Base-by-base conservation (phyloP, 2,113 vertebrate species). In the Lanius collurio region DNA sequence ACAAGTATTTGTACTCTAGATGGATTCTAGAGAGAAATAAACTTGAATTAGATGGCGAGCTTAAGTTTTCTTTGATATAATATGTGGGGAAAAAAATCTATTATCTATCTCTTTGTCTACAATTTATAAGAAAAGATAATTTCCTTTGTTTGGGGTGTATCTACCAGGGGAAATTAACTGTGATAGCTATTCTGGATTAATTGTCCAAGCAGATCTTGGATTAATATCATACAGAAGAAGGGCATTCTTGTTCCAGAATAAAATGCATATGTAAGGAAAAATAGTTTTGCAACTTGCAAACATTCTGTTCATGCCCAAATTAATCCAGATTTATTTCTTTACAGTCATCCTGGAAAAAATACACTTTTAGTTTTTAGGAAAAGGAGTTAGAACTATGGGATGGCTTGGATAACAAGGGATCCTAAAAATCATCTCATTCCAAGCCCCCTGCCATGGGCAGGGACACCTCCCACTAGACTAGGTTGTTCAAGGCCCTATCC, bases 41-140 rank as follows among this genome's bases (percentile, higher is more conserved):
- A 52, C 22, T 62, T 71, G 41, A 64, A 53, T 63, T 31, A 55
- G 31, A 4, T 56, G n/a, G 7, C 24, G 4, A 21, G 7, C 20
- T 74, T 21, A 65, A 55, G 10, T 88, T 93, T 86, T 75, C 41
- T 39, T 71, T 31, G 5, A 15, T 50, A 46, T 12, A 86, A 31
- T 71, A 37, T 30, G 27, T 18, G 18, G 41, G 5, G 64, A 75
- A 90, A 78, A 78, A 4, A 16, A 84, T 71, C 65, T 83, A 13
- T 44, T 82, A 26, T 75, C 89, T 73, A 16, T 57, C 8, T 62
- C 9, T 90, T 90, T 67, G 64, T 33, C 13, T 88, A 33, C 22
- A 86, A 63, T 87, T 93, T 91, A 33, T 47, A 89, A 76, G 44
- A 94, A 93, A 88, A 94, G 23, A 42, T 71, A 63, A 74, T 96